A percentile compares a stretch with the other conserved stretches of the same genome.
Evolutionary conservation across 2,113 vertebrate species (phyloP).

Genomic region (Pseudorhombus dupliciocellatus): DNA sequence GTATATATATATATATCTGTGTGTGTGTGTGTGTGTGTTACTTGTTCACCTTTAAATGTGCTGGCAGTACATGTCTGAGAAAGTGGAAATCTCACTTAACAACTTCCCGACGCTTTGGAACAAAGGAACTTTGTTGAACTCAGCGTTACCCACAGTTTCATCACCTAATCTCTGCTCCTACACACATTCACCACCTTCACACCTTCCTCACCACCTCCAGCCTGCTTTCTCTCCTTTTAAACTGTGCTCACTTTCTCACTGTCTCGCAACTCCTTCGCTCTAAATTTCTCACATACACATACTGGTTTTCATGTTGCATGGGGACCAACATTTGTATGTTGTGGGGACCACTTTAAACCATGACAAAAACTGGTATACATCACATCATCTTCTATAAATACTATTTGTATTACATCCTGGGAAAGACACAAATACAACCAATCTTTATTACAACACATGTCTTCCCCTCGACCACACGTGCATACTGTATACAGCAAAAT

Average conservation of each 20-base stretch:
- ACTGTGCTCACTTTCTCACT: not conserved
- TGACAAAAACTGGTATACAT: not conserved
- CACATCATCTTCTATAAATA: not conserved
- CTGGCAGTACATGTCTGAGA: not conserved
- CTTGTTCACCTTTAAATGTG: too few species aligned
- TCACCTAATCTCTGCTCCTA: conserved; percentile 22
- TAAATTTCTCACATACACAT: too few species aligned
- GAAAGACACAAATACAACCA: conserved; percentile 18
- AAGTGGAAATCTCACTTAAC: not conserved
- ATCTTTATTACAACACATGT: not conserved
- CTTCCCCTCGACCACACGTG: conserved; percentile 1
- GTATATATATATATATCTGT: too few species aligned
- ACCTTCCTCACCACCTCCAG: not conserved
- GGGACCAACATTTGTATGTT: too few species aligned
- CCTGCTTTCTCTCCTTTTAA: not conserved
- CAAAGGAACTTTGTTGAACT: conserved; percentile 15
- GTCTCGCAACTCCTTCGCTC: not conserved
- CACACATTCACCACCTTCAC: conserved; percentile 16
- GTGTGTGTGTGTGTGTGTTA: too few species aligned
- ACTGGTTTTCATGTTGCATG: too few species aligned
- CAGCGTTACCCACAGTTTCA: conserved; percentile 32
- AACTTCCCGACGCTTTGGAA: conserved; percentile 22
- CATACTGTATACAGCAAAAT: conserved; percentile 10
- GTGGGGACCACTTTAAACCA: too few species aligned
- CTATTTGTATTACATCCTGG: conserved; percentile 1